Base-by-base conservation (phyloP, 2,888 invertebrate species). In the Hyppa rectilinea region DNA sequence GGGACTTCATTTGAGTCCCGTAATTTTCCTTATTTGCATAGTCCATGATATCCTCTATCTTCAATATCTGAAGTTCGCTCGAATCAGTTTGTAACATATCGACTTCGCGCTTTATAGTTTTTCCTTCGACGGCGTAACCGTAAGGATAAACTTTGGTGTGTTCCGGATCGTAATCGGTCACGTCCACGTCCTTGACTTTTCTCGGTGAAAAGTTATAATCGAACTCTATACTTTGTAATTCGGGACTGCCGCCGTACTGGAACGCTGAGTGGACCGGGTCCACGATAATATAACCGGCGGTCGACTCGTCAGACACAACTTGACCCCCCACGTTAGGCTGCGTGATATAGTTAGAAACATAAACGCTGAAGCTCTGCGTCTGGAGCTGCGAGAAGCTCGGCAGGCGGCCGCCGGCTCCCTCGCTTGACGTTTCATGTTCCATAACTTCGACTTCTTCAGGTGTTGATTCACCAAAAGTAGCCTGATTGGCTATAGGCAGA, bases 321-420 rank as follows among this genome's bases (percentile, higher is more conserved):
- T 96, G 97, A 97, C 97, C 97, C 97, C 97, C 97, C 97, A 97
- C 97, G 97, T 97, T 97, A 96, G 97, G 97, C 86, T 94, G 93
- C 91, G 96, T 94, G 93, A 96, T 96, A 92, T 93, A 96, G 92
- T 94, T 96, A 91, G 94, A 96, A 94, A 96, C 94, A 90, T 96
- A 93, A 90, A 96, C 96, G 94, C 96, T 96, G 92, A 96, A 96
- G 87, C 95, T 93, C 91, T 95, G 96, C 86, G 96, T 94, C 85
- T 96, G 97, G 90, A 97, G 96, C 92, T 97, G 97, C 85, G 97
- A 95, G 91, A 97, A 97, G 92, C 97, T 97, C 78, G 97, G 97
- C 91, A 97, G 92, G 86, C 97, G 96, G 92, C 93, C 91, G 87
- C 92, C 91, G 85, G 91, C 91, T 87, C 91, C 87, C 85, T 92